A percentile compares a stretch with the other conserved stretches of the same genome.
Conservation (phyloP, 2,888 invertebrate species). For the Molanna angustata region DNA sequence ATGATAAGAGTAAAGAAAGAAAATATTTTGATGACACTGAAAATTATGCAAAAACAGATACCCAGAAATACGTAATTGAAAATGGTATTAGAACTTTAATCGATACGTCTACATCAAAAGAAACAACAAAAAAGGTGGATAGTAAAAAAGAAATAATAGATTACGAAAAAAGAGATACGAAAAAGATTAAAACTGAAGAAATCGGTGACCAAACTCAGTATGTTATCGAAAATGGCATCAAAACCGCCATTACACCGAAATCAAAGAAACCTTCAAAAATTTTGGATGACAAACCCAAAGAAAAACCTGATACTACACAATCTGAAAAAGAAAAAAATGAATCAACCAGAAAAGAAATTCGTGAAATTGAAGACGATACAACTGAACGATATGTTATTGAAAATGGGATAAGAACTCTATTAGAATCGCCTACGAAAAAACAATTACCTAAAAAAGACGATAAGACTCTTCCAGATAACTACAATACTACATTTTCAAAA, state of each 20-base stretch:
- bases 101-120: neutral
- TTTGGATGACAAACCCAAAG: neutral
- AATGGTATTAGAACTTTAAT: slow-evolving; percentile 23
- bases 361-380: slow-evolving; percentile 11
- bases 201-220: slow-evolving; percentile 12
- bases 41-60: slow-evolving; percentile 3
- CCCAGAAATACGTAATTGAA: slow-evolving; percentile 22
- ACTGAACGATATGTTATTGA: slow-evolving; percentile 23
- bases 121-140: neutral
- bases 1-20: neutral
- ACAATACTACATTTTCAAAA: no score
- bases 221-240: slow-evolving; percentile 25
- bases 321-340: slow-evolving; percentile 2
- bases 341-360: slow-evolving; percentile 13
- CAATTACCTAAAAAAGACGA: no score
- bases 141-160: slow-evolving; percentile 10
- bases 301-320: slow-evolving; percentile 7
- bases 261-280: neutral
- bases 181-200: neutral
- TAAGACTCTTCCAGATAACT: no score
- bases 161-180: slow-evolving; percentile 7
- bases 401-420: slow-evolving; percentile 25
- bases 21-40: neutral
- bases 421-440: slow-evolving; percentile 35
- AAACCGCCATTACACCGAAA: slow-evolving; percentile 7